These are phyloP conservation scores for Sebastes vulpes DNA, from an alignment of 2,797 vertebrate genomes.

Conservation along the genomic window DNA sequence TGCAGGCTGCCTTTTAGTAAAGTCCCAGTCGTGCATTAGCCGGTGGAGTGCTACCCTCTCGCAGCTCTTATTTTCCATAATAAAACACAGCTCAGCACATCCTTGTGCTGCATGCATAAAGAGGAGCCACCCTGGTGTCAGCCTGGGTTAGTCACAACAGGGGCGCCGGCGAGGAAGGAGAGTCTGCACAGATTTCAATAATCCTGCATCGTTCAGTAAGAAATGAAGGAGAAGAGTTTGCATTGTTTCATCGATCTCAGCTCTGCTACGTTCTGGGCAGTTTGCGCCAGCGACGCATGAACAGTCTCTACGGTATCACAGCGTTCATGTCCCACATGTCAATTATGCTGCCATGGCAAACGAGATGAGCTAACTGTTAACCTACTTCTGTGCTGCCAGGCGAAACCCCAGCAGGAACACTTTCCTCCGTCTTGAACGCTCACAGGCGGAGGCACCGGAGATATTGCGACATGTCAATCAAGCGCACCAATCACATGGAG, in stretches of 20 bases:
- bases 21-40: conserved; percentile 61
- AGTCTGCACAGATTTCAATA: conserved; percentile 26
- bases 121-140: conserved; percentile 51
- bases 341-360: conserved; percentile 22
- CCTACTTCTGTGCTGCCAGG: conserved; percentile 56
- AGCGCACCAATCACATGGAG: conserved; percentile 24
- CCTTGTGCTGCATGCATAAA: conserved; percentile 63
- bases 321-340: conserved; percentile 46
- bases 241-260: conserved; percentile 43
- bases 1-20: conserved; percentile 61
- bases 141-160: conserved; percentile 54
- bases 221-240: conserved; percentile 16
- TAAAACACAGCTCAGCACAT: conserved; percentile 80
- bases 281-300: conserved; percentile 11
- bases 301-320: conserved; percentile 13
- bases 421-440: conserved; percentile 30
- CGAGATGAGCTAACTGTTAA: conserved; percentile 49
- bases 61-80: conserved; percentile 76
- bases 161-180: not conserved
- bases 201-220: conserved; percentile 23
- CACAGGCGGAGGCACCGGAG: conserved; percentile 26
- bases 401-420: conserved; percentile 43
- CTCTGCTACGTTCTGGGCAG: conserved; percentile 29
- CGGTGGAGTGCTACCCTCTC: conserved; percentile 55
- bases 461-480: conserved; percentile 55